Conservation (phyloP, 2,888 invertebrate genomes). For the Sphaeridia pumilis region DNA sequence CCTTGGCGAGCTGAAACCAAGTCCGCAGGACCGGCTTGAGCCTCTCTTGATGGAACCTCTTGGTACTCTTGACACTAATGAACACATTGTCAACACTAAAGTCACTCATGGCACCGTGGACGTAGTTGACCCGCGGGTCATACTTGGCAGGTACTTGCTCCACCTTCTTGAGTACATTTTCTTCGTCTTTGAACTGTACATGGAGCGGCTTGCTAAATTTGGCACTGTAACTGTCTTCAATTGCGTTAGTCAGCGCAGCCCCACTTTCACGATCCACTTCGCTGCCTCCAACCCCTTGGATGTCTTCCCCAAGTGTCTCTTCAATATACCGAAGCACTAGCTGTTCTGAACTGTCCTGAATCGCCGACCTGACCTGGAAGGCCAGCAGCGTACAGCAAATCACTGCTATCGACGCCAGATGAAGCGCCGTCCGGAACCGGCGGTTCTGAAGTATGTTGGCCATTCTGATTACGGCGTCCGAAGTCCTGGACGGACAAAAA, state of each 20-base stretch:
- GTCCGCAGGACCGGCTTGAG: slow-evolving; percentile 80
- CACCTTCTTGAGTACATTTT: not conserved
- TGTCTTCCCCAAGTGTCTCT: not conserved
- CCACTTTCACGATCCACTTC: not conserved
- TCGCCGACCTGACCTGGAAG: slow-evolving; percentile 17
- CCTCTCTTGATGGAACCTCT: slow-evolving; percentile 70
- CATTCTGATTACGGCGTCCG: slow-evolving; percentile 6
- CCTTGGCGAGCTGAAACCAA: slow-evolving; percentile 84
- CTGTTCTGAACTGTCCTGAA: not conserved
- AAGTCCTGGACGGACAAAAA: no score
- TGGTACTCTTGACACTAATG: slow-evolving; percentile 90
- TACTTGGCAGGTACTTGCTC: not conserved
- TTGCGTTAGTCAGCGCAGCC: not conserved
- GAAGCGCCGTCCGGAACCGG: slow-evolving; percentile 10
- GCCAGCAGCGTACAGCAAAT: slow-evolving; percentile 22
- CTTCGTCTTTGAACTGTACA: not conserved
- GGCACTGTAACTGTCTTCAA: not conserved
- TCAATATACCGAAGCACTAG: not conserved
- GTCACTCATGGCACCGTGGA: not conserved
- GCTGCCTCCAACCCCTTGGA: not conserved
- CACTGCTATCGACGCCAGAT: slow-evolving; percentile 19
- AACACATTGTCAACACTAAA: slow-evolving; percentile 64
- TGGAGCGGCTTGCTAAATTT: no score
- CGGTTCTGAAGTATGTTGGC: slow-evolving; percentile 5
- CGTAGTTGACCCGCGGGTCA: not conserved